Evolutionary conservation across 2,888 invertebrate species (phyloP), one percentile per base, ranked within the genome.

Genomic region (Eristalinus aeneus): DNA sequence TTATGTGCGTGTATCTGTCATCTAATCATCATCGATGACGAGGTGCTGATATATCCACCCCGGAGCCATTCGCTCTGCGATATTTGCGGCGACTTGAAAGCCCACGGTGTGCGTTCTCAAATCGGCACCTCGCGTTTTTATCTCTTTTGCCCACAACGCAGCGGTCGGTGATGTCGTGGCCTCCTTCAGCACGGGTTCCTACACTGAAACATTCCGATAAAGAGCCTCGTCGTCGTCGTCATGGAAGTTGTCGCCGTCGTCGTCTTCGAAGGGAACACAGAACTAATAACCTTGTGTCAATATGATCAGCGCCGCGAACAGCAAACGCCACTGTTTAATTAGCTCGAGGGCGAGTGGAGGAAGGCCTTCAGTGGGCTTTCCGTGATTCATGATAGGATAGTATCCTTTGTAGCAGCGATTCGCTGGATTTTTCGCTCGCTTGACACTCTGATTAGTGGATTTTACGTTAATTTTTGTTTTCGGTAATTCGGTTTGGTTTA

Each of bases 251-350:
- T 27, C 64, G 60, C 46, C 61, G 39, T 65, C 39, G 11, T 9
- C 46, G 23, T n/a, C n/a, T n/a, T n/a, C n/a, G 12, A 80, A 63
- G 68, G 74, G 75, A 80, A 80, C 74, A 74, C 63, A 69, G 74
- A 80, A 74, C 80, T 80, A 80, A 80, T 80, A 80, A 80, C 74
- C 36, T 80, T 68, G 74, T 80, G 79, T 80, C 79, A 80, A 80
- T 80, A 80, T 74, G 79, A 80, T 80, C 79, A 80, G 67, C 67
- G 67, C 54, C 61, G 74, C 63, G 72, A 53, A 80, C 68, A 80
- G 74, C 80, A 80, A 80, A 80, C 80, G 80, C 74, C 80, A 80
- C 67, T 73, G 80, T 68, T 80, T 80, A 80, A 80, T 80, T 80
- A 80, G 75, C 60, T 68, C 10, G 12, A 39, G 39, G 74, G 68